phyloP scores from a whole-genome alignment of 1,140 invertebrate genomes.

The Danaus melanippus region DNA sequence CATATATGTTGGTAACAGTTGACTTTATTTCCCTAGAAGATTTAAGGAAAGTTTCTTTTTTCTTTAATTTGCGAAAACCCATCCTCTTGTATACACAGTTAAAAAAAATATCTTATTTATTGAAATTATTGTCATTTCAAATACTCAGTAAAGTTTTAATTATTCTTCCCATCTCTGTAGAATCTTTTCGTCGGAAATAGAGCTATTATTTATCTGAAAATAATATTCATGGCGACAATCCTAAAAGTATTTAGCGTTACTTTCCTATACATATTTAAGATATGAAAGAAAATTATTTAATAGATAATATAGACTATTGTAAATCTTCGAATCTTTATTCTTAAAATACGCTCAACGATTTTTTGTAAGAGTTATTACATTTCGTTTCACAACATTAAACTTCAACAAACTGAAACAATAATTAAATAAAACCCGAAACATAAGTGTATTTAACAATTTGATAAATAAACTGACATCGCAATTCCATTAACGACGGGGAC shows the following conservation, averaged over 20 bases:
- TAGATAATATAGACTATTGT: neutral
- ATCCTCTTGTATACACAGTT: too few species aligned
- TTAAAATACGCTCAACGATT: neutral
- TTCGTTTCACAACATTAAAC: neutral
- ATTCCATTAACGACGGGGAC: constrained; percentile 18
- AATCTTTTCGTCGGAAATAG: too few species aligned
- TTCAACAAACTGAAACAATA: neutral
- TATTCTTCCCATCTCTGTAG: too few species aligned
- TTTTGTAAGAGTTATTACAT: neutral
- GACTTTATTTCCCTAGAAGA: too few species aligned
- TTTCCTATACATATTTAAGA: neutral
- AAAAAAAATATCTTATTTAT: too few species aligned
- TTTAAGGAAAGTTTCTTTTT: too few species aligned
- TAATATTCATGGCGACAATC: too few species aligned
- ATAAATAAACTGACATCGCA: constrained; percentile 17
- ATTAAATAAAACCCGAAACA: constrained; percentile 11
- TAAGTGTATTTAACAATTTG: constrained; percentile 14
- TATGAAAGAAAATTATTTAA: neutral
- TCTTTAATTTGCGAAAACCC: too few species aligned
- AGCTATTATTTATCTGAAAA: too few species aligned
- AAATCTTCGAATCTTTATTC: neutral
- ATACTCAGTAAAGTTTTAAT: too few species aligned
- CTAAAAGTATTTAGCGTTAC: neutral
- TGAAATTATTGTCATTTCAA: too few species aligned
- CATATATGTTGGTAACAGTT: too few species aligned